Conservation (phyloP, 2,888 invertebrate species). For the Melanotus villosus region DNA sequence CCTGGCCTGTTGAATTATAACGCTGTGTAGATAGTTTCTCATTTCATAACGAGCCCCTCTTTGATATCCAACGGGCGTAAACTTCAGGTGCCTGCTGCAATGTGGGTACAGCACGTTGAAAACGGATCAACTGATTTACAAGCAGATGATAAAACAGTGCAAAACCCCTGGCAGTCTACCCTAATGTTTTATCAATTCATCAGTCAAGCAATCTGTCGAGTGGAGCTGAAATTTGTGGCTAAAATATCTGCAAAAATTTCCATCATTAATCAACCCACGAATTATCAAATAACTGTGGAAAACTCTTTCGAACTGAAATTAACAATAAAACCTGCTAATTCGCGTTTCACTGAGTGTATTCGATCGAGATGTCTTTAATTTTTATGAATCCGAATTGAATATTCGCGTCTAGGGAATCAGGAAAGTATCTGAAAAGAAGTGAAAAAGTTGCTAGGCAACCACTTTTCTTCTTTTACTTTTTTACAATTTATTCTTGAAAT, state of each 20-base stretch:
- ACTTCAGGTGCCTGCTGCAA: constrained; percentile 11
- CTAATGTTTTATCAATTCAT: constrained; percentile 5
- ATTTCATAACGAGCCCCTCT: not conserved
- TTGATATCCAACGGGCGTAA: constrained; percentile 12
- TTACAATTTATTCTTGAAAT: too few species aligned
- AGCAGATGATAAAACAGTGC: not conserved
- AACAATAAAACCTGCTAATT: too few species aligned
- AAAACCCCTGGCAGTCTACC: not conserved
- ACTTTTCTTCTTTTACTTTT: too few species aligned
- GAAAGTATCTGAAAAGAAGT: not conserved
- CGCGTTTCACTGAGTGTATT: too few species aligned
- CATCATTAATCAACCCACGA: not conserved
- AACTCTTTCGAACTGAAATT: not conserved
- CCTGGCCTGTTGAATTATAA: not conserved
- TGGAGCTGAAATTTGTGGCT: not conserved
- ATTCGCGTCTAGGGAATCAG: not conserved
- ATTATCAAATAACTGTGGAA: not conserved
- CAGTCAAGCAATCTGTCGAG: not conserved
- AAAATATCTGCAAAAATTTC: not conserved
- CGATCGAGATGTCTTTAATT: too few species aligned
- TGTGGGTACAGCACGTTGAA: not conserved
- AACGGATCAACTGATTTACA: not conserved
- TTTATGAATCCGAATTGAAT: not conserved
- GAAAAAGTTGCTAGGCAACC: constrained; percentile 6
- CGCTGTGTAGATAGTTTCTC: not conserved